A percentile compares a stretch with the other conserved stretches of the same genome.
phyloP scores from a whole-genome alignment of 2,888 invertebrate genomes.

The Hydrotaea cyrtoneurina region DNA sequence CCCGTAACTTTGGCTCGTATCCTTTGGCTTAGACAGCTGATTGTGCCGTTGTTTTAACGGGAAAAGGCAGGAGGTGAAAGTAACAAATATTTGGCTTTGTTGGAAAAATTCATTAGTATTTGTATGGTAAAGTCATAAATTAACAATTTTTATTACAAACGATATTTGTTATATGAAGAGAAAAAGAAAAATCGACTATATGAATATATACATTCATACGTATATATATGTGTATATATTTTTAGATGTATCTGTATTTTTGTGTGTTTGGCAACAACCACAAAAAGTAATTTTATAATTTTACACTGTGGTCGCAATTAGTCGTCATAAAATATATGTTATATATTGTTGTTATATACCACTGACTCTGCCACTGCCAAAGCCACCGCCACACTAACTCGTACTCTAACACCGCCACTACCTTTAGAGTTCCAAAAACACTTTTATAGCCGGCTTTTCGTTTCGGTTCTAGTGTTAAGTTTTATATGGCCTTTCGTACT shows the following conservation, averaged over 20 bases:
- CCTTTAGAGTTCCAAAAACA: not conserved
- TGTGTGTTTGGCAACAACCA: constrained; percentile 38
- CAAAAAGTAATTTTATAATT: constrained; percentile 79
- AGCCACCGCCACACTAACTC: not conserved
- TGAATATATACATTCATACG: constrained; percentile 3
- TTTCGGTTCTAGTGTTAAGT: constrained; percentile 17
- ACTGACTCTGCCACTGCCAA: not conserved
- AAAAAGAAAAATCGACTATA: constrained; percentile 12
- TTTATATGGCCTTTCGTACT: constrained; percentile 6
- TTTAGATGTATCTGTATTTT: not conserved
- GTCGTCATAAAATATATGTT: constrained; percentile 74
- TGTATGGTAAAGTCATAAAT: constrained; percentile 33
- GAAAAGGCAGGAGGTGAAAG: not conserved
- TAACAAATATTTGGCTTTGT: not conserved
- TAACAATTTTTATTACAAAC: constrained; percentile 35
- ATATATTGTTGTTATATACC: constrained; percentile 38
- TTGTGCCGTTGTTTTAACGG: not conserved
- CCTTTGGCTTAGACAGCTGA: not conserved
- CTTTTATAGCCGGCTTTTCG: constrained; percentile 15
- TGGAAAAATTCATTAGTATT: constrained; percentile 31
- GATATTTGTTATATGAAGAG: not conserved
- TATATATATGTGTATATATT: not conserved
- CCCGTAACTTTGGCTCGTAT: not conserved
- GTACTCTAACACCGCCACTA: constrained; percentile 2
- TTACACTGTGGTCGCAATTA: constrained; percentile 76